phyloP scores from a whole-genome alignment of 2,797 vertebrate genomes.

The Limosa lapponica region DNA sequence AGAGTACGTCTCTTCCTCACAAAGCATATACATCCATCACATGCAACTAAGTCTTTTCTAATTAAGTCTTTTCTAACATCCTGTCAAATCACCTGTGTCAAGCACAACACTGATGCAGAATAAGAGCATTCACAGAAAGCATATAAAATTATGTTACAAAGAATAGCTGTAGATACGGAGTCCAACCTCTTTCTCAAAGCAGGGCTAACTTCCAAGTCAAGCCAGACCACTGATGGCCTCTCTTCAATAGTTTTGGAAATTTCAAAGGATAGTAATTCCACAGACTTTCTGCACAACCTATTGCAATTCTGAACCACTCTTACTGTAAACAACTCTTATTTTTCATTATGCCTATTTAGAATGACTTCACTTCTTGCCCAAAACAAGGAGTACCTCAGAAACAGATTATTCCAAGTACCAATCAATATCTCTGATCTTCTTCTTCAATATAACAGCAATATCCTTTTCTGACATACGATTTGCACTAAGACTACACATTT shows the following conservation, averaged over 20 bases:
- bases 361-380: neutral
- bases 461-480: neutral
- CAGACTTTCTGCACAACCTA: neutral
- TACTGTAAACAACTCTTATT: neutral
- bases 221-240: neutral
- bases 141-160: neutral
- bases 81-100: neutral
- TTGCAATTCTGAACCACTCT: neutral
- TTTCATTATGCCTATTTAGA: neutral
- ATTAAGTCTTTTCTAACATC: neutral
- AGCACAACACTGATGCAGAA: neutral
- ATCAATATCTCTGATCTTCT: neutral
- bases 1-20: neutral
- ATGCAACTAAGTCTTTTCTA: neutral
- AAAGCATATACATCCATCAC: neutral
- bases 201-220: neutral
- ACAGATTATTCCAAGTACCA: neutral
- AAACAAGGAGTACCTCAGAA: neutral
- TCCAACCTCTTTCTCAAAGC: neutral
- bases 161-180: neutral
- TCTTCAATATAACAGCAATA: neutral
- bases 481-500: neutral
- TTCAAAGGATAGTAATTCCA: neutral
- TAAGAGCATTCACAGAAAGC: neutral
- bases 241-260: neutral